Evolutionary conservation across 1,140 invertebrate species (phyloP), one percentile per base, ranked within the genome.

Genomic region (Drusus annulatus): DNA sequence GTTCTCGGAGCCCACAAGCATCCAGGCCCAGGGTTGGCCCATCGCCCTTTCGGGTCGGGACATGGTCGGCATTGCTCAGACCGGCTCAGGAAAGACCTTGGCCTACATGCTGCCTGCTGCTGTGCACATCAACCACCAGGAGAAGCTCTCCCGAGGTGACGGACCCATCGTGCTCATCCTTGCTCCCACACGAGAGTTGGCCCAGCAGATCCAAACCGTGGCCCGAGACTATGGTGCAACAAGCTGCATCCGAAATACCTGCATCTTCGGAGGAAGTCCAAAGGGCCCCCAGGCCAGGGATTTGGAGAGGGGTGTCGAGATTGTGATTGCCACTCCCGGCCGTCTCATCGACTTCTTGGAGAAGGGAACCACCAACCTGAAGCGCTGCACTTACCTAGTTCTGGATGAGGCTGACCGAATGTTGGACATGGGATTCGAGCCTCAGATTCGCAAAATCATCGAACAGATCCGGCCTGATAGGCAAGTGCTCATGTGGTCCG

Each of bases 361-460:
- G 87, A 93, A 94, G 83, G 95, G 94, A 1, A 97, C 96, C 19
- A 98, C 97, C 0, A 98, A 98, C 86, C 88, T 99, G 71, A 91
- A 93, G 45, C 92, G 97, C 71, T 97, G 96, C 87, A 99, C 98
- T 51, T 99, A 98, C 87, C 90, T 99, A 21, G 98, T 99, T 0
- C 89, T 99, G 62, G 98, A 99, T 90, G 98, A 99, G 89, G 98
- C 95, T 50, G 95, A 96, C 86, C 89, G 95, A 63, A 96, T 96
- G 95, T 86, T 96, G 28, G 95, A 96, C 87, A 99, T 99, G 98
- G 98, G 98, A 71, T 99, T 99, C 87, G 98, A 99, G 87, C 98
- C 98, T 0, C 98, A 99, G 88, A 99, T 99, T 85, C 91, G 98
- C 52, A 99, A 99, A 88, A 99, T 99, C 81, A 95, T 99, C 80